Conservation (phyloP, 2,888 invertebrate genomes). For the Agrypnus murinus region DNA sequence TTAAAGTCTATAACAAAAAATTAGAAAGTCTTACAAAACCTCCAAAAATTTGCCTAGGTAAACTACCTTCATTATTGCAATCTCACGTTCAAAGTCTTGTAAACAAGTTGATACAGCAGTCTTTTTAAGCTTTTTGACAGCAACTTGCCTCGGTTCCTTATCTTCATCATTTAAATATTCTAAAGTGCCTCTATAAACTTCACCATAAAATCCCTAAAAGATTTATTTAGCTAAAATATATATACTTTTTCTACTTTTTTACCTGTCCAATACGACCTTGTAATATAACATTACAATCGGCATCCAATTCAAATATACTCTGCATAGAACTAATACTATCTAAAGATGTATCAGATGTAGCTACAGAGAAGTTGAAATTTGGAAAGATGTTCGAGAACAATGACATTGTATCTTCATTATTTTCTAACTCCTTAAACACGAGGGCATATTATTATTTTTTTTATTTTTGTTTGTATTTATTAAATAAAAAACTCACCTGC, state of each 20-base stretch:
- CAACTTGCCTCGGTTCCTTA: slow-evolving; percentile 74
- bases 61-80: slow-evolving; percentile 88
- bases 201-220: slow-evolving; percentile 88
- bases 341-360: slow-evolving; percentile 64
- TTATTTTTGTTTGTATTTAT: background rate
- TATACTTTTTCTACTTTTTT: slow-evolving; percentile 43
- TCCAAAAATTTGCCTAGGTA: too few species aligned
- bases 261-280: slow-evolving; percentile 78
- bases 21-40: too few species aligned
- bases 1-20: slow-evolving; percentile 76
- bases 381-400: slow-evolving; percentile 68
- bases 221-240: slow-evolving; percentile 40
- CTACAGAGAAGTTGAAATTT: slow-evolving; percentile 66
- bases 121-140: slow-evolving; percentile 80
- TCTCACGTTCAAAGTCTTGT: slow-evolving; percentile 88
- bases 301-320: slow-evolving; percentile 74
- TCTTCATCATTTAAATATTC: slow-evolving; percentile 74
- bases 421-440: slow-evolving; percentile 56
- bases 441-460: background rate
- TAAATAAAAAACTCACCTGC: slow-evolving; percentile 21
- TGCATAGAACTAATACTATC: slow-evolving; percentile 72
- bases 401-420: slow-evolving; percentile 64
- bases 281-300: slow-evolving; percentile 76
- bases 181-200: slow-evolving; percentile 86
- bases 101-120: slow-evolving; percentile 72